Base-by-base conservation (phyloP, 2,113 vertebrate genomes). In the Lasiurus cinereus region DNA sequence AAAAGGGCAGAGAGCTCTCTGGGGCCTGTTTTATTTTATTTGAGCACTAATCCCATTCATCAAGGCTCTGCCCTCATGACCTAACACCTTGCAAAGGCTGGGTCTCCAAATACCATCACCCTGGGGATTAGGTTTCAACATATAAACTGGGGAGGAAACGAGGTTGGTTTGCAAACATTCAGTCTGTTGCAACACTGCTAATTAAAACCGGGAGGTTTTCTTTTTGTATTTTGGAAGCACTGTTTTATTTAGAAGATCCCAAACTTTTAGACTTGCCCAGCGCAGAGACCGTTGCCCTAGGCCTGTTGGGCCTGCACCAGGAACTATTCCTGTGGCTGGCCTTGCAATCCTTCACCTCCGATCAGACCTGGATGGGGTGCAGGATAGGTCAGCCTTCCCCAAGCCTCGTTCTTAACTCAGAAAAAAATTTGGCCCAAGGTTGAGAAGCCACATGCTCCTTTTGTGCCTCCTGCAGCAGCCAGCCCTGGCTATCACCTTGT, bases 241-340 rank as follows among this genome's bases (percentile, higher is more conserved):
- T 62, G 8, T 84, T 91, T 94, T 70, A 22, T 82, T 80, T 82
- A 50, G 9, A 29, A 73, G 73, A 33, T 31, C 46, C 50, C 39
- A 43, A 62, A 18, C 9, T 70, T 46, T 8, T 6, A 18, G 21
- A 12, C 0, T 18, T 59, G 33, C n/a, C 16, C 56, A 31, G 64
- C 62, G 48, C 56, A 56, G 84, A 64, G 6, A 19, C 10, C 12
- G 2, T n/a, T 50, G 36, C 6, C 12, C 5, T 16, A 27, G 18
- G 6, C 27, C 67, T n/a, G 1, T 13, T 16, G 36, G 72, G 27
- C 6, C 77, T 6, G 1, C 0, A 0, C 29, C 19, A 33, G 83
- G 64, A 43, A 3, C 62, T 1, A 0, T 29, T 8, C 33, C 76
- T 52, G 0, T 56, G 6, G 8, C 21, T 10, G 27, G 31, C 19